Evolutionary conservation across 2,888 invertebrate species (phyloP).

Genomic region (Scrobipalpa atriplicella): DNA sequence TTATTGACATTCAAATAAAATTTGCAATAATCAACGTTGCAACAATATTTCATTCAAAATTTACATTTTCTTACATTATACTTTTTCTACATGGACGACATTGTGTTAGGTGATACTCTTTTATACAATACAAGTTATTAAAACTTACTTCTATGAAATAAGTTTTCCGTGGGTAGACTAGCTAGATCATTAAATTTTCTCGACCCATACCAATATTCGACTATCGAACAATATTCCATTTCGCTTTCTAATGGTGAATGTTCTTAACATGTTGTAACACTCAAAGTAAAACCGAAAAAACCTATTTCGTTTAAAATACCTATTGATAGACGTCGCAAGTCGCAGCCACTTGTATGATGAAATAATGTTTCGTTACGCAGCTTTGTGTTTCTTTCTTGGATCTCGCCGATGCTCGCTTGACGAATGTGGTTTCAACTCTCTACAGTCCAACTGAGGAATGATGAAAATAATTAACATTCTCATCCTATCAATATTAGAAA

Average conservation of each 20-base stretch:
- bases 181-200: too few relatives aligned
- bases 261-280: not conserved
- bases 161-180: not conserved
- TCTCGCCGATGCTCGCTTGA: conserved; percentile 81
- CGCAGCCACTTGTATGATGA: not conserved
- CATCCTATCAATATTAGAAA: too few relatives aligned
- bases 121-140: not conserved
- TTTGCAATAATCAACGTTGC: too few relatives aligned
- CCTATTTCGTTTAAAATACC: not conserved
- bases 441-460: conserved; percentile 82
- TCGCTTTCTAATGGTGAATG: not conserved
- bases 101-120: conserved; percentile 13
- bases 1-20: too few relatives aligned
- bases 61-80: not conserved
- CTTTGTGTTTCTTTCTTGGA: conserved; percentile 87
- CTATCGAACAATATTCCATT: not conserved
- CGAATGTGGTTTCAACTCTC: conserved; percentile 86
- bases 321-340: not conserved
- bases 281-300: not conserved
- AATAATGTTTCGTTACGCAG: conserved; percentile 79
- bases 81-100: conserved; percentile 34
- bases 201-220: not conserved
- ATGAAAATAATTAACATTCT: not conserved
- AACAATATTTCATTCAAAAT: not conserved
- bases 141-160: not conserved